Percentiles rank a stretch among this genome's conserved stretches.
Conservation (phyloP, 2,888 invertebrate species). For the Himalopsyche anomala region DNA sequence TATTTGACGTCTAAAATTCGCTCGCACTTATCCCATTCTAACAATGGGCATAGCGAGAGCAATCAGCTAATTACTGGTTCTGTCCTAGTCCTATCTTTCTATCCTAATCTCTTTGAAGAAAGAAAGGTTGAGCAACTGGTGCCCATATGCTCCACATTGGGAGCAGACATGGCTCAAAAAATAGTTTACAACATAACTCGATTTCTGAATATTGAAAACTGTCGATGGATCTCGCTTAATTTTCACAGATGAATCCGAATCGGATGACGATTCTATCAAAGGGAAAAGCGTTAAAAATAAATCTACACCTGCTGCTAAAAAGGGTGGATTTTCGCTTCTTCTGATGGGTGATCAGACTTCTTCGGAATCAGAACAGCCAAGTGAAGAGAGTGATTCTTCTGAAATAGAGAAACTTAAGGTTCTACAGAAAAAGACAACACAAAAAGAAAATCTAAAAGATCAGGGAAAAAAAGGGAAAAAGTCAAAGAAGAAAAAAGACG, state of each 20-base stretch:
- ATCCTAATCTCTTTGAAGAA: too few species aligned
- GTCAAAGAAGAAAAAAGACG: slow-evolving; percentile 83
- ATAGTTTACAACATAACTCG: background rate
- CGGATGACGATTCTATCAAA: slow-evolving; percentile 73
- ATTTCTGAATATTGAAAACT: background rate
- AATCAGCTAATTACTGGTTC: too few species aligned
- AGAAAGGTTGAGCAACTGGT: too few species aligned
- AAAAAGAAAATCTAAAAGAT: slow-evolving; percentile 72
- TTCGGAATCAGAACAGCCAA: slow-evolving; percentile 63
- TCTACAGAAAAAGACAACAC: slow-evolving; percentile 71
- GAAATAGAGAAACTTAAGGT: slow-evolving; percentile 71
- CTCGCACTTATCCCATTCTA: too few species aligned
- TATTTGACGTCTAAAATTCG: too few species aligned
- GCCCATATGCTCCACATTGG: too few species aligned
- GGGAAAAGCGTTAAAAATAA: slow-evolving; percentile 72
- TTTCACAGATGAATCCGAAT: slow-evolving; percentile 69
- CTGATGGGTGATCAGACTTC: slow-evolving; percentile 80
- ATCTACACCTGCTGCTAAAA: slow-evolving; percentile 71
- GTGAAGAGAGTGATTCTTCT: slow-evolving; percentile 69
- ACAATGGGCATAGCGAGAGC: too few species aligned
- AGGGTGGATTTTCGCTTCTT: slow-evolving; percentile 82
- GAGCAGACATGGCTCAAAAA: too few species aligned
- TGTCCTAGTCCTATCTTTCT: too few species aligned
- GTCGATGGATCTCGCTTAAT: background rate
- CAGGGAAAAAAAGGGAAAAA: slow-evolving; percentile 84